phyloP scores from a whole-genome alignment of 1,140 invertebrate genomes.

The Cotesia glomerata region DNA sequence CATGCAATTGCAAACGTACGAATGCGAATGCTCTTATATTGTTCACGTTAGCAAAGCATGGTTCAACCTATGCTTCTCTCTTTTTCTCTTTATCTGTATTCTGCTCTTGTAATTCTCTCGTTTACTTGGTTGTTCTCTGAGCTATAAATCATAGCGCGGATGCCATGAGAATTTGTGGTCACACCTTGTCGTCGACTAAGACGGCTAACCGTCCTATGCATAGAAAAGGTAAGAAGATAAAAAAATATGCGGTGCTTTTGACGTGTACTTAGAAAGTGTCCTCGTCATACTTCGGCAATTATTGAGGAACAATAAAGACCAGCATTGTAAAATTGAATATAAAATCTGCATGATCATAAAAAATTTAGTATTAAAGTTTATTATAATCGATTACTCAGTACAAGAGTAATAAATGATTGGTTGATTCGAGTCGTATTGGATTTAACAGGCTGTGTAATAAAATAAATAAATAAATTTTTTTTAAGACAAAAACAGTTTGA shows the following conservation, averaged over 20 bases:
- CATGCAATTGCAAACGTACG: constrained; percentile 15
- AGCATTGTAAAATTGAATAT: background rate
- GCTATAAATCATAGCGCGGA: constrained; percentile 10
- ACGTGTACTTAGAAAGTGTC: background rate
- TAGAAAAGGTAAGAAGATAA: background rate
- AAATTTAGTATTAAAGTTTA: too few species aligned
- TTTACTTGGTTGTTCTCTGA: background rate
- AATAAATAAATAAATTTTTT: too few species aligned
- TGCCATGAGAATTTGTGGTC: constrained; percentile 15
- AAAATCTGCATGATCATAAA: background rate
- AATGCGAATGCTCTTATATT: constrained; percentile 1
- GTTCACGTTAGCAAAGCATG: background rate
- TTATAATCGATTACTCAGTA: too few species aligned
- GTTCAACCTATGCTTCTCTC: too few species aligned
- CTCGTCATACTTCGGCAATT: background rate
- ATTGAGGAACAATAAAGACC: background rate
- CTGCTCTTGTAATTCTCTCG: background rate
- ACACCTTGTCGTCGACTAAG: constrained; percentile 17
- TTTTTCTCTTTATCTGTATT: too few species aligned
- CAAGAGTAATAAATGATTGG: too few species aligned
- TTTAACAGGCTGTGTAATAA: too few species aligned
- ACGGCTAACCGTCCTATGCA: background rate
- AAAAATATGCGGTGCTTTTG: background rate
- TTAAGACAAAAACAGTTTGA: too few species aligned
- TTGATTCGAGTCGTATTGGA: too few species aligned